Conservation (phyloP, 2,113 vertebrate species). For the Aegithalos caudatus region DNA sequence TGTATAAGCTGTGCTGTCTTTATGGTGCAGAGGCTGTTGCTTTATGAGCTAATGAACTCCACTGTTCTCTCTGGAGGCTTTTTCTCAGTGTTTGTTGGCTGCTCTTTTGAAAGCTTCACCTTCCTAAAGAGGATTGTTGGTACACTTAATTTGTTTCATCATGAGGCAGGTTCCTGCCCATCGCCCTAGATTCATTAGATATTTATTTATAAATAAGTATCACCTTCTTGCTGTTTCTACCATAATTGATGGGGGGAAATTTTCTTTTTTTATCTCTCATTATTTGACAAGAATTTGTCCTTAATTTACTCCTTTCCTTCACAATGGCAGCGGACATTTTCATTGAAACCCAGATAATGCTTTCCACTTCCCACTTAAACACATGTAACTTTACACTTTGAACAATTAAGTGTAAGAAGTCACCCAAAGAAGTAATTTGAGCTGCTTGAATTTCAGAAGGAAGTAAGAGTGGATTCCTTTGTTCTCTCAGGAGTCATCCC, state of each 20-base stretch:
- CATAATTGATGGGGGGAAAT: neutral
- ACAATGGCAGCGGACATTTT: neutral
- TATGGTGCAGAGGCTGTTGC: neutral
- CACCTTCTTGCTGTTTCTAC: neutral
- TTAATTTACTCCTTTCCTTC: neutral
- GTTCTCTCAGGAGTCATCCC: neutral
- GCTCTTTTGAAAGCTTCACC: neutral
- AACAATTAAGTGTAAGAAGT: neutral
- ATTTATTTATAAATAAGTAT: neutral
- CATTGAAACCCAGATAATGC: neutral
- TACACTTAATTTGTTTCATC: neutral
- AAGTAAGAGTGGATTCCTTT: neutral
- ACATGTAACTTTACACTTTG: neutral
- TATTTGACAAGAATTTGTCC: neutral
- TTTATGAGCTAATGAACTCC: neutral
- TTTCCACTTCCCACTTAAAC: neutral
- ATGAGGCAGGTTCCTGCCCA: neutral
- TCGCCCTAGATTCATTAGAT: neutral
- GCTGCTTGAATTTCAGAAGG: neutral
- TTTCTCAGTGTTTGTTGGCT: neutral
- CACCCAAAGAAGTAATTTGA: neutral
- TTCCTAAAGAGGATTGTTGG: neutral
- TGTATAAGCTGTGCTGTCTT: neutral
- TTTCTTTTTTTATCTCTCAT: neutral
- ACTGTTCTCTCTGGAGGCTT: neutral